Base-by-base conservation (phyloP, 1,140 invertebrate species). In the Drosophila ohnishii region DNA sequence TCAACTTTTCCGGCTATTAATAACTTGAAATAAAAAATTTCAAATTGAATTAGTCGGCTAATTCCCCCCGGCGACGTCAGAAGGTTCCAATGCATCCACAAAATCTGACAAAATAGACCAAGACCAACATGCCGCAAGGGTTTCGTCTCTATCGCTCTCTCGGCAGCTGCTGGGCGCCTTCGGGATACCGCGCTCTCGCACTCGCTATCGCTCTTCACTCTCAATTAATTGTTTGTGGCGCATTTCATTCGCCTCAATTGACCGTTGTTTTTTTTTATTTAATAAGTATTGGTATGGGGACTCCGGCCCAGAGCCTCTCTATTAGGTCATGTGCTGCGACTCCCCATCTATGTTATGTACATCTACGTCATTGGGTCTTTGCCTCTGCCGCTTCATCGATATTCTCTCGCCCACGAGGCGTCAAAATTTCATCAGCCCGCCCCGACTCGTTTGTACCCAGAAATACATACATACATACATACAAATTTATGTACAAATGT, bases 201-300 rank as follows among this genome's bases (percentile, higher is more conserved):
- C 6, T 30, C 8, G 14, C 9, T 0, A 5, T 30, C 22, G 13
- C 39, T 40, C 28, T 14, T 0, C 1, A 8, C 30, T 50, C 73
- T 76, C 53, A 60, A 75, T 76, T 76, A 60, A 75, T 75, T 75
- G 72, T 66, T n/a, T 56, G 64, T 58, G 35, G 64, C 67, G 67
- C 58, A 73, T 64, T 60, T 72, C 64, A 80, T 59, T 69, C 55
- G 56, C n/a, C 64, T 66, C 47, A 79, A 83, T 83, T 82, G 55
- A 40, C n/a, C 39, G 56, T 60, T 61, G 61, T 13, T 51, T 51
- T 25, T 14, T 34, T 51, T 34, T 32, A 0, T n/a, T 10, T 19
- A 34, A 55, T n/a, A 55, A 37, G 34, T 25, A 37, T n/a, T 55
- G 14, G 19, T n/a, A 5, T 13, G 47, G 50, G 34, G 51, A 55